Evolutionary conservation across 2,797 vertebrate species (phyloP).

Genomic region (Dryobates pubescens): DNA sequence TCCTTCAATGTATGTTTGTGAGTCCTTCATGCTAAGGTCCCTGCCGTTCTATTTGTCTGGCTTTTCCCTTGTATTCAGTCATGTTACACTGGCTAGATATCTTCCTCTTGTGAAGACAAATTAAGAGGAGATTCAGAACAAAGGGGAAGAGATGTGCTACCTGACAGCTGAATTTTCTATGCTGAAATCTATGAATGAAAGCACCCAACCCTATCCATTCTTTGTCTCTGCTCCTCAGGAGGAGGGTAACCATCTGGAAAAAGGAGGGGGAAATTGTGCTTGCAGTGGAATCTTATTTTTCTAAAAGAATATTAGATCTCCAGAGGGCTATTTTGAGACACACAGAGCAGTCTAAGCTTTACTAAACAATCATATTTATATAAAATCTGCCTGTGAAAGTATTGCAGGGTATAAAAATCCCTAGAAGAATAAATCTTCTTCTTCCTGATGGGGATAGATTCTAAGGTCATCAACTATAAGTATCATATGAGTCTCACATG

Average conservation of each 20-base stretch:
- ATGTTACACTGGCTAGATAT: neutral
- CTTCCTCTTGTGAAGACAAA: neutral
- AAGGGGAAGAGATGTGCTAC: neutral
- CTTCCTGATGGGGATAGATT: slow-evolving; percentile 54
- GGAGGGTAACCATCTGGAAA: neutral
- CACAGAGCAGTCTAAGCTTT: neutral
- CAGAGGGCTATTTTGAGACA: slow-evolving; percentile 2
- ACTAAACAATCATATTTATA: slow-evolving; percentile 47
- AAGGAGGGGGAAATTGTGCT: neutral
- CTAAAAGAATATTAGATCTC: slow-evolving; percentile 2
- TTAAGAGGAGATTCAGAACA: neutral
- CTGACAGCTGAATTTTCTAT: slow-evolving; percentile 29
- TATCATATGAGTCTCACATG: slow-evolving; percentile 52
- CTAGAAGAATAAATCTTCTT: slow-evolving; percentile 62
- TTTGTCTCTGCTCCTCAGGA: neutral
- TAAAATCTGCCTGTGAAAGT: slow-evolving; percentile 34
- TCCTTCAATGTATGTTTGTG: neutral
- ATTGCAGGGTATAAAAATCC: slow-evolving; percentile 30
- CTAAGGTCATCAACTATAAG: slow-evolving; percentile 52
- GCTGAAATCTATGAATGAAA: slow-evolving; percentile 14
- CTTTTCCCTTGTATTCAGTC: neutral
- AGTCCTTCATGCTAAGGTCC: neutral
- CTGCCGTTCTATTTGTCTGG: neutral
- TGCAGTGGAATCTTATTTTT: neutral
- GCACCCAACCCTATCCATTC: neutral